A percentile compares a stretch with the other conserved stretches of the same genome.
Evolutionary conservation across 1,140 invertebrate genomes (phyloP).

Genomic region (Akabosia matsudoensis): DNA sequence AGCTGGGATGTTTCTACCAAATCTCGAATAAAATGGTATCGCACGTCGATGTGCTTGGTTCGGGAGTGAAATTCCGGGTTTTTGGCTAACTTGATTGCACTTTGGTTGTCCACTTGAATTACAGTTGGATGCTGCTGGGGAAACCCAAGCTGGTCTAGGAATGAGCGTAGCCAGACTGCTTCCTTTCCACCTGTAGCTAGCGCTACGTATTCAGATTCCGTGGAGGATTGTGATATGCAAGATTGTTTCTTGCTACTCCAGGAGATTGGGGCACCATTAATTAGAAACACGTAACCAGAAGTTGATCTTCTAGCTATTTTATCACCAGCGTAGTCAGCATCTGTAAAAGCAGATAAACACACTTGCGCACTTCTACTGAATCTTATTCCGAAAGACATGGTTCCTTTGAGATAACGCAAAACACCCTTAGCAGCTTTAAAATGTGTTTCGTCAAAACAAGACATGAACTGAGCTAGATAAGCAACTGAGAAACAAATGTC

Average conservation of each 20-base stretch:
- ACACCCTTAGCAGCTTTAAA: constrained; percentile 28
- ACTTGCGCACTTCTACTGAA: neutral
- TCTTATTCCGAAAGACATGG: neutral
- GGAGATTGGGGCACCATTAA: neutral
- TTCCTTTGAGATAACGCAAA: constrained; percentile 24
- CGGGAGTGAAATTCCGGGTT: constrained; percentile 46
- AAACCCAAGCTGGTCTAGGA: constrained; percentile 47
- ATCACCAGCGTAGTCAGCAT: constrained; percentile 52
- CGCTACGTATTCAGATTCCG: constrained; percentile 54
- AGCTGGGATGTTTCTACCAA: constrained; percentile 13
- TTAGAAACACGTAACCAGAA: constrained; percentile 47
- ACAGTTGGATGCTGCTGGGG: neutral
- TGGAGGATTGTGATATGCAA: constrained; percentile 51
- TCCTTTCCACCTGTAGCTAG: constrained; percentile 50
- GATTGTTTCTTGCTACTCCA: constrained; percentile 52
- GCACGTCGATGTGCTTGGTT: constrained; percentile 48
- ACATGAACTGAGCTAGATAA: constrained; percentile 26
- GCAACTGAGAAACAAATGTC: constrained; percentile 50
- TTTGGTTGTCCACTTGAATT: constrained; percentile 48
- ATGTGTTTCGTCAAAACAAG: constrained; percentile 3
- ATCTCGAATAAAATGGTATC: constrained; percentile 49
- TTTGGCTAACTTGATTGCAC: constrained; percentile 43
- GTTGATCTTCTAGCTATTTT: constrained; percentile 51
- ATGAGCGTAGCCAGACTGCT: constrained; percentile 49
- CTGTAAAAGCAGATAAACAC: constrained; percentile 50